Evolutionary conservation across 2,113 vertebrate genomes (phyloP), one percentile per base, ranked within the genome.

Genomic region (Dolichotis patagonum): DNA sequence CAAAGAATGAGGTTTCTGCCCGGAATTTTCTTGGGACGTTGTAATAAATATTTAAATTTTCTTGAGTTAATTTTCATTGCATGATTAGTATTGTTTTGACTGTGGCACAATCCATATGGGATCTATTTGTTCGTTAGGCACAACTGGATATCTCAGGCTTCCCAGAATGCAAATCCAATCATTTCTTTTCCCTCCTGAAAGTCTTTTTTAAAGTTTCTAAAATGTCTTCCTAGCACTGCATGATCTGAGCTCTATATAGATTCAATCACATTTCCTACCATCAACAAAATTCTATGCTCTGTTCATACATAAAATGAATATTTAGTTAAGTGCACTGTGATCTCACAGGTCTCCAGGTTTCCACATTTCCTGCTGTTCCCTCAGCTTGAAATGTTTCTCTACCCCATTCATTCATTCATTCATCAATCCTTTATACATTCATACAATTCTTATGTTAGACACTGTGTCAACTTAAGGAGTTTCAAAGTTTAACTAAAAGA

Each of bases 41-140:
- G 28, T 43, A 82, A 65, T 49, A 85, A 90, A 78, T 24, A 78
- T 67, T 84, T 83, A 12, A 41, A 38, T 94, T 91, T 35, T 46
- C n/a, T 80, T 84, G 84, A 75, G 87, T 92, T 56, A 28, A 69
- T 90, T 95, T 86, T 58, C 46, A 63, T 54, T 85, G 75, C 38
- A 24, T 81, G 56, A 52, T 56, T 62, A 32, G 32, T 46, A 8
- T 63, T 78, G 24, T 90, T 91, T 78, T 78, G 38, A 75, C 54
- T 49, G 11, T 41, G 85, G 80, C 11, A 84, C 22, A 60, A 58
- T 60, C 83, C 95, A 35, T 10, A 20, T 77, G 84, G 80, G 32
- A 43, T 84, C 24, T 78, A 11, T 85, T 35, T 20, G 63, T 62
- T 58, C 77, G 71, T 89, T 7, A 14, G 81, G 49, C 32, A 38